Evolutionary conservation across 2,797 vertebrate species (phyloP).

Genomic region (Synaphobranchus kaupii): DNA sequence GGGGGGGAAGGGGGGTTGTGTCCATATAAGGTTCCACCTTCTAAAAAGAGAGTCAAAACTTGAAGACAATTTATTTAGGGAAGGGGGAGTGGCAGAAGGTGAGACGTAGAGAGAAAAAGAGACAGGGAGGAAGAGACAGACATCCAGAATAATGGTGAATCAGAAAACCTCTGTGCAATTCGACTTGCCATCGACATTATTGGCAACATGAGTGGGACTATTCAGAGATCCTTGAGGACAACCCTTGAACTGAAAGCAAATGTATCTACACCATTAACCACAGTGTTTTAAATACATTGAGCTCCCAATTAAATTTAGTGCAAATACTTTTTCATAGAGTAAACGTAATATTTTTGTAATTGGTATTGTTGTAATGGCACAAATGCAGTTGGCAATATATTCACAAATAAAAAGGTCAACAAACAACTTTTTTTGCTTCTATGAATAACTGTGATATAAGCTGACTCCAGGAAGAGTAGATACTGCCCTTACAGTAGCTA

Average conservation of each 20-base stretch:
- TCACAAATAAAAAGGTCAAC: too few relatives aligned
- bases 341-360: too few relatives aligned
- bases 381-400: too few relatives aligned
- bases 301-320: neutral
- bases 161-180: slow-evolving; percentile 56
- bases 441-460: too few relatives aligned
- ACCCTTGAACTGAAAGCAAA: slow-evolving; percentile 31
- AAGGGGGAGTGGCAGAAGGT: slow-evolving; percentile 20
- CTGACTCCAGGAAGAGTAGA: too few relatives aligned
- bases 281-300: neutral
- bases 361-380: too few relatives aligned
- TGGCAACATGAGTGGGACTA: slow-evolving; percentile 57
- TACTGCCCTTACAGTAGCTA: too few relatives aligned
- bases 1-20: too few relatives aligned
- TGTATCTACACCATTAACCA: neutral
- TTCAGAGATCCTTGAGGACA: slow-evolving; percentile 38
- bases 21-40: slow-evolving; percentile 45
- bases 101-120: neutral
- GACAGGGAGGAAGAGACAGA: slow-evolving; percentile 35
- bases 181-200: slow-evolving; percentile 55
- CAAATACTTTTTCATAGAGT: too few relatives aligned
- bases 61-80: slow-evolving; percentile 42
- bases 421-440: too few relatives aligned
- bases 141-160: slow-evolving; percentile 59
- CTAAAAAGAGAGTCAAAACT: slow-evolving; percentile 19